Evolutionary conservation across 2,888 invertebrate genomes (phyloP).

Genomic region (Cerastis rubricosa): DNA sequence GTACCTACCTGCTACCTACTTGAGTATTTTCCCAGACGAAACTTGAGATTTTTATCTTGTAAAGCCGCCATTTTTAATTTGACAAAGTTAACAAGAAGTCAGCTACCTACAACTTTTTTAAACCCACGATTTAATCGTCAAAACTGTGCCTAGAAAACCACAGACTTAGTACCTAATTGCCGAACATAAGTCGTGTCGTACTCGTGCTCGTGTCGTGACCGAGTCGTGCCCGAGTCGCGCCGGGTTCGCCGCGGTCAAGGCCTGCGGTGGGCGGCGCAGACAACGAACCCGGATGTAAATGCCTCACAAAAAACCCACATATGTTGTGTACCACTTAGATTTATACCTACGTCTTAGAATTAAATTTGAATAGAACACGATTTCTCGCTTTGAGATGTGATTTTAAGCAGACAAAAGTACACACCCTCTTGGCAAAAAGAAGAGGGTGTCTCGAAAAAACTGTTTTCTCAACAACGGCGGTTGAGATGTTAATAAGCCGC

Average conservation of each 20-base stretch:
- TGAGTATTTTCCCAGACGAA: constrained; percentile 58
- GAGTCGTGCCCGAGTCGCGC: constrained; percentile 64
- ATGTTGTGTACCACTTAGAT: constrained; percentile 60
- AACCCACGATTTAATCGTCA: not conserved
- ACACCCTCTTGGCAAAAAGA: not conserved
- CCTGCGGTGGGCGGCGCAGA: constrained; percentile 84
- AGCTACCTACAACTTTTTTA: not conserved
- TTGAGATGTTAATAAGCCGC: not conserved
- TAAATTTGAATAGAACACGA: constrained; percentile 50
- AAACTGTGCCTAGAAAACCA: not conserved
- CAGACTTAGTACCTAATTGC: constrained; percentile 9
- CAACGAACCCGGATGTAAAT: constrained; percentile 87
- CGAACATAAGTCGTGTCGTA: constrained; percentile 37
- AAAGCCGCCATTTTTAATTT: constrained; percentile 43
- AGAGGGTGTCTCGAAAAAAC: not conserved
- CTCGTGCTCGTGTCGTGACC: constrained; percentile 62
- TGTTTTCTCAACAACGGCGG: not conserved
- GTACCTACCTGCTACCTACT: constrained; percentile 37
- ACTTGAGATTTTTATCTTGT: constrained; percentile 32
- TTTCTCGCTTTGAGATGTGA: constrained; percentile 26
- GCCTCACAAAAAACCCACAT: constrained; percentile 74
- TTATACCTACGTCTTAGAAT: constrained; percentile 51
- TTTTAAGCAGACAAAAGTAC: constrained; percentile 17
- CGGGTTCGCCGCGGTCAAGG: constrained; percentile 88
- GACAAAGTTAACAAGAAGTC: not conserved